phyloP scores from a whole-genome alignment of 1,140 invertebrate species.

The Philaenus spumarius region DNA sequence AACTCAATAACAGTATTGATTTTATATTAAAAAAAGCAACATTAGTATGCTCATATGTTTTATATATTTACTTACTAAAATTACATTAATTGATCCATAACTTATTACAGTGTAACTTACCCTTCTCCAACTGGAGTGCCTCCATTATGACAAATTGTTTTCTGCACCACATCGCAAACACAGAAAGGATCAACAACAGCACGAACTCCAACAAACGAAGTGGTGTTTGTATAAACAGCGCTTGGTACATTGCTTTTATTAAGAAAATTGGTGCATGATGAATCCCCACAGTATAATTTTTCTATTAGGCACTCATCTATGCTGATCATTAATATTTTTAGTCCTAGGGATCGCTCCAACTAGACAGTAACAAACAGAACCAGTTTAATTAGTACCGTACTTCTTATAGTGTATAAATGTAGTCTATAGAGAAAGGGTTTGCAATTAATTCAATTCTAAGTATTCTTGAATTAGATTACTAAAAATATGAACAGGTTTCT shows the following conservation, averaged over 20 bases:
- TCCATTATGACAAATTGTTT: constrained; percentile 58
- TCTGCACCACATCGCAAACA: constrained; percentile 46
- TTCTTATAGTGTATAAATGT: too few species aligned
- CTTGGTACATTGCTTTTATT: constrained; percentile 63
- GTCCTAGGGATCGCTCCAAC: constrained; percentile 60
- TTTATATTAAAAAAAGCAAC: too few species aligned
- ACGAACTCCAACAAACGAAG: constrained; percentile 81
- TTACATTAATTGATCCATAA: too few species aligned
- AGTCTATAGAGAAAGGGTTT: too few species aligned
- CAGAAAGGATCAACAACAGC: constrained; percentile 72
- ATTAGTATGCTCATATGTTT: too few species aligned
- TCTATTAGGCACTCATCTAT: constrained; percentile 83
- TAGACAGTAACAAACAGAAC: constrained; percentile 33
- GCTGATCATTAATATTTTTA: constrained; percentile 72
- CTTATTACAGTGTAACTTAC: constrained; percentile 36
- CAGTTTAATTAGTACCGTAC: background rate
- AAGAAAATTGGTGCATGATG: constrained; percentile 64
- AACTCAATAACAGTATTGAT: too few species aligned
- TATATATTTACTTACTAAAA: too few species aligned
- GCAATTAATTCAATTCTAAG: too few species aligned
- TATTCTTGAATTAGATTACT: too few species aligned
- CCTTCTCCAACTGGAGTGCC: constrained; percentile 54
- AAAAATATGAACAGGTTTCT: too few species aligned
- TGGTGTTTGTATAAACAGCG: constrained; percentile 79
- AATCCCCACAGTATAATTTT: constrained; percentile 53